These are phyloP conservation scores for Magallana angulata DNA, from an alignment of 1,140 invertebrate species.

Conservation along the genomic window DNA sequence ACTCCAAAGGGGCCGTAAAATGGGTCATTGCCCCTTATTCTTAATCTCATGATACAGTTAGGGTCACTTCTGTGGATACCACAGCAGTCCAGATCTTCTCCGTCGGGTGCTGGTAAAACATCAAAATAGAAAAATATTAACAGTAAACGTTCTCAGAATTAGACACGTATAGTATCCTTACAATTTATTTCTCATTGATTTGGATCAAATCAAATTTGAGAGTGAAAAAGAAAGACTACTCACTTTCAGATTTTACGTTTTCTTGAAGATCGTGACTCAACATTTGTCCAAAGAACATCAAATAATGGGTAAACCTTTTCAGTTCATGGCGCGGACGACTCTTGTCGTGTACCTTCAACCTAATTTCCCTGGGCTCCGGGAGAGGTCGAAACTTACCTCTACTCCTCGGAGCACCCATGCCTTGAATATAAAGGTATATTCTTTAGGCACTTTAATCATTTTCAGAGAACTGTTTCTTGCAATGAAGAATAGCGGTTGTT, in stretches of 20 bases:
- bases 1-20: neutral
- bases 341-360: neutral
- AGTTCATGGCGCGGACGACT: neutral
- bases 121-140: no score
- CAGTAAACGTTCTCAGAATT: no score
- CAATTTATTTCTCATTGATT: no score
- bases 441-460: no score
- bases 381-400: neutral
- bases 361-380: neutral
- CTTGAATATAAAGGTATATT: neutral
- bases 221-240: neutral
- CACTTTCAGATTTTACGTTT: neutral
- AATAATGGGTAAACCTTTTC: neutral
- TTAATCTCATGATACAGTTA: neutral
- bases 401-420: neutral
- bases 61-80: neutral
- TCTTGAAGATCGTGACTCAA: neutral
- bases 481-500: no score
- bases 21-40: neutral
- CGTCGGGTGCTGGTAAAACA: neutral
- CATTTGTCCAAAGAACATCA: neutral
- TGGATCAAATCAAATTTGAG: no score
- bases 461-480: no score
- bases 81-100: neutral
- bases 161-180: no score